Conservation (phyloP, 2,113 vertebrate species). For the Pelvicachromis taeniatus region DNA sequence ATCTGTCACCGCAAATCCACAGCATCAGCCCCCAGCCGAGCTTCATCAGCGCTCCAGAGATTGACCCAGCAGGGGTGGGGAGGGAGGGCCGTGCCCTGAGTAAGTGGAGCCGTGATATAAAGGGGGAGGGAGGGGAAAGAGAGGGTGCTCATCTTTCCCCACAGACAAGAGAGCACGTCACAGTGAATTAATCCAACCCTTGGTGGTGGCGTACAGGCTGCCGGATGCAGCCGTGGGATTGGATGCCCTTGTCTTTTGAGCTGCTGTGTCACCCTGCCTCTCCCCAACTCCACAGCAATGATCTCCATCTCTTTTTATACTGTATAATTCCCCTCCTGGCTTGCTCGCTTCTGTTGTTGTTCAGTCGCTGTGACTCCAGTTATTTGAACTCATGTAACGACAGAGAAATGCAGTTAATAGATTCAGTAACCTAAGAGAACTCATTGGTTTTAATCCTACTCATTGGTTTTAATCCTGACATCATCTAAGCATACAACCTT, state of each 20-base stretch:
- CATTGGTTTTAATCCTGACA: not conserved
- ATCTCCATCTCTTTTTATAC: constrained; percentile 22
- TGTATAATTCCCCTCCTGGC: not conserved
- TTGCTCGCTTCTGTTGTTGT: not conserved
- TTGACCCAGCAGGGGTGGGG: not conserved
- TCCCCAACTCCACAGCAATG: not conserved
- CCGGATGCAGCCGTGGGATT: not conserved
- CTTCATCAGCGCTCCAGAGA: not conserved
- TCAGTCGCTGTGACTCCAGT: not conserved
- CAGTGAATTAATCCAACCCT: constrained; percentile 43
- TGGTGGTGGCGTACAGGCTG: constrained; percentile 15
- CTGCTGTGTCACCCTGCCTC: constrained; percentile 13
- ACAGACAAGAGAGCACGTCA: constrained; percentile 30
- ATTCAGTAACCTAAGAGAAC: not conserved
- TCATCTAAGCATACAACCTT: not conserved
- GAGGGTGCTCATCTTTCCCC: constrained; percentile 16
- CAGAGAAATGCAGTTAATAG: not conserved
- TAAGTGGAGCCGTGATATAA: not conserved
- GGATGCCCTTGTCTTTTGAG: not conserved
- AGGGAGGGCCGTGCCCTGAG: not conserved
- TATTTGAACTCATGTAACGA: not conserved
- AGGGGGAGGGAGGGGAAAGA: not conserved
- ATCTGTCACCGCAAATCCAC: constrained; percentile 44
- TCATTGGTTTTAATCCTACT: not conserved
- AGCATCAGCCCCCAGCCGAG: constrained; percentile 1